Base-by-base conservation (phyloP, 2,888 invertebrate species). In the Seladonia tumulorum region DNA sequence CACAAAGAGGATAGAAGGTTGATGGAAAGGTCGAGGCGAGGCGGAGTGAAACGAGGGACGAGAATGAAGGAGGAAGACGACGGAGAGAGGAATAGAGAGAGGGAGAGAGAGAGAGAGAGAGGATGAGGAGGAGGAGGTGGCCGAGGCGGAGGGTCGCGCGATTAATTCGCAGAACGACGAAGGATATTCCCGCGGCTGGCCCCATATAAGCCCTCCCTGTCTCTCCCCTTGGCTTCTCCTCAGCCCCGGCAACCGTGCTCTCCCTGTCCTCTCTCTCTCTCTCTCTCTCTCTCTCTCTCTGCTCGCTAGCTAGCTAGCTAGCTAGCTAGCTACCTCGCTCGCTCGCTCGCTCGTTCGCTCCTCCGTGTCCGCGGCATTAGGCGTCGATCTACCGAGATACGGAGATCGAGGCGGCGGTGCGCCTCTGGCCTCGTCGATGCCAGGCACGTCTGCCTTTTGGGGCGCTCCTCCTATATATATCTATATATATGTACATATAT, bases 371-470 rank as follows among this genome's bases (percentile, higher is more conserved):
- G 90, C 90, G 92, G 92, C 92, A 93, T 93, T 93, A 93, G 93
- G 91, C 93, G 93, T 93, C 92, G 93, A 93, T 93, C 92, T 89
- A 90, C 91, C 90, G 91, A 93, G 93, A 93, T 93, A 93, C 92
- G 92, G 92, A 91, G 91, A 91, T 90, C 90, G 91, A 90, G 90
- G 86, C 86, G 85, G 87, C 88, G 87, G 90, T 86, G 90, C 88
- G 90, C 89, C 90, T 88, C 91, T 90, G 88, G 90, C 89, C 90
- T 91, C 92, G 92, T 92, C 93, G 94, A 94, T 94, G 94, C 94
- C 92, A 92, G 90, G 94, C 93, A 94, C 94, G 94, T 94, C 93
- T 91, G 94, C 94, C 93, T 93, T 94, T 94, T 93, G 93, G 94
- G 93, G 92, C 93, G 89, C 88, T 79, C 68, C 77, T 76, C 76